A percentile compares a stretch with the other conserved stretches of the same genome.
These are phyloP conservation scores for Drosophila engyochracea DNA, from an alignment of 2,888 invertebrate species.

Conservation along the genomic window DNA sequence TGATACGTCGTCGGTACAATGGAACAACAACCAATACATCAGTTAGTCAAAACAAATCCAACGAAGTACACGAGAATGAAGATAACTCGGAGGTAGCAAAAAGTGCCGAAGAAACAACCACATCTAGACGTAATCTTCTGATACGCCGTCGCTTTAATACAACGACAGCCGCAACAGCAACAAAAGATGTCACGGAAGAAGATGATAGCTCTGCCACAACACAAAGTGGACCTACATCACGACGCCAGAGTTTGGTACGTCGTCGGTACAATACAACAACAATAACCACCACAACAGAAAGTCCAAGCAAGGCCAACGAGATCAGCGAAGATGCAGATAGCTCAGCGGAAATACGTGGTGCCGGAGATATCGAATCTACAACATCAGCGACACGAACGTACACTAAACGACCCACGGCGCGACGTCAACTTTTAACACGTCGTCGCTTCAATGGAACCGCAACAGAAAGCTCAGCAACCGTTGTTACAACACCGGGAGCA, in stretches of 20 bases:
- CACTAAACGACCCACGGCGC: conserved; percentile 12
- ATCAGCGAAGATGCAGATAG: not conserved
- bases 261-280: conserved; percentile 2
- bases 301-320: conserved; percentile 4
- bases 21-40: not conserved
- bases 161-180: not conserved
- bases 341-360: not conserved
- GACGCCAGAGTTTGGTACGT: conserved; percentile 4
- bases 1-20: conserved; percentile 9
- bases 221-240: not conserved
- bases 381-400: conserved; percentile 5
- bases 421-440: conserved; percentile 45
- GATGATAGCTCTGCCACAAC: not conserved
- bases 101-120: not conserved
- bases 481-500: conserved; percentile 17
- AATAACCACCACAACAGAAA: conserved; percentile 1
- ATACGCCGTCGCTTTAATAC: conserved; percentile 5
- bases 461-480: not conserved
- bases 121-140: conserved; percentile 1
- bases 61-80: not conserved
- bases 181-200: not conserved
- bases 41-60: not conserved
- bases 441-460: conserved; percentile 48
- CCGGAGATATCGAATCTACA: not conserved
- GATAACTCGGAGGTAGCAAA: not conserved